phyloP scores from a whole-genome alignment of 1,140 invertebrate genomes.

The Gryon sp. region DNA sequence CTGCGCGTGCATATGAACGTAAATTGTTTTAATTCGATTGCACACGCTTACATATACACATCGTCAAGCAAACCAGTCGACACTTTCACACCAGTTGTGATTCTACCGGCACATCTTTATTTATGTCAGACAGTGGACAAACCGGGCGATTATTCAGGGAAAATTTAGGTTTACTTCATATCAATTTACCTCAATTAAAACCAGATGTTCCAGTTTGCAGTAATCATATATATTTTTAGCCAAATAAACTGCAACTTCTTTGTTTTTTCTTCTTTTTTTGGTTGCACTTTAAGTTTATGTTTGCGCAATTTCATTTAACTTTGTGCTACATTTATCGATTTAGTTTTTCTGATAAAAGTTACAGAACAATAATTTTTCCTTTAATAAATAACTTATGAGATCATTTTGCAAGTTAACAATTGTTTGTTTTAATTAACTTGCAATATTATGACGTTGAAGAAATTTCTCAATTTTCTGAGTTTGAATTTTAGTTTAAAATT shows the following conservation, averaged over 20 bases:
- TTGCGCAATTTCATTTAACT: too few species aligned
- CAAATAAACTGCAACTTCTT: neutral
- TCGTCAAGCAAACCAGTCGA: constrained; percentile 64
- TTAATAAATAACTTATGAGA: too few species aligned
- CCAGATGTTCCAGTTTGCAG: constrained; percentile 11
- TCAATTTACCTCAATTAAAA: constrained; percentile 61
- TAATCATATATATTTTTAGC: neutral
- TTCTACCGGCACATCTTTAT: constrained; percentile 74
- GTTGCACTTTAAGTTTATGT: too few species aligned
- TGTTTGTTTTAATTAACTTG: too few species aligned
- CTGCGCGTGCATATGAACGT: constrained; percentile 53
- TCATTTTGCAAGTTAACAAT: too few species aligned
- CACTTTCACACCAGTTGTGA: constrained; percentile 77
- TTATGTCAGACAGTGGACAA: constrained; percentile 76
- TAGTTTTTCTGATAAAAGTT: too few species aligned
- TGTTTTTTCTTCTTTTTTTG: neutral
- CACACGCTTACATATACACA: constrained; percentile 31
- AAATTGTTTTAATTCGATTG: constrained; percentile 65
- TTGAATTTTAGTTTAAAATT: too few species aligned
- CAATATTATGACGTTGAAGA: too few species aligned
- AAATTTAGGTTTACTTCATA: constrained; percentile 75
- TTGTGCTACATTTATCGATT: neutral
- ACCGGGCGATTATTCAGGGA: constrained; percentile 67
- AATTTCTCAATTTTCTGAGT: too few species aligned
- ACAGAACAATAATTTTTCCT: too few species aligned